Conservation (phyloP, 2,797 vertebrate species). For the Acanthurus leucopareius region DNA sequence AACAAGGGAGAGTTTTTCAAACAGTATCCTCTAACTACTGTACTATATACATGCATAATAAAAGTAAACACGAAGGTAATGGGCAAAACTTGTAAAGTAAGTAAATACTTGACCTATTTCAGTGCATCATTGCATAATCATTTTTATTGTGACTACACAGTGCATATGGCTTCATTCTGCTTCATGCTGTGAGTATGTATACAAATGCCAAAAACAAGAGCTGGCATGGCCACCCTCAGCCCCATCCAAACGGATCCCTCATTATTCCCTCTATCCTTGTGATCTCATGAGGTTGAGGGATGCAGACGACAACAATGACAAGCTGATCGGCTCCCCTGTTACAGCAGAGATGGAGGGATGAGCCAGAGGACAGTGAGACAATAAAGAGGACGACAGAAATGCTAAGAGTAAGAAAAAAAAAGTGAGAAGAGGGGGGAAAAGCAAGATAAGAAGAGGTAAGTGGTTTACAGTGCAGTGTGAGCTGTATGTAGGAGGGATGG, state of each 20-base stretch:
- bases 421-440: constrained; percentile 7
- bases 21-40: neutral
- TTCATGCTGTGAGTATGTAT: constrained; percentile 8
- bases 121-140: constrained; percentile 1
- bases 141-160: constrained; percentile 26
- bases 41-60: neutral
- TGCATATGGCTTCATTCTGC: constrained; percentile 19
- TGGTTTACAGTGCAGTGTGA: constrained; percentile 54
- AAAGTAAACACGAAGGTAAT: neutral
- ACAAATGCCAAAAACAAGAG: constrained; percentile 25
- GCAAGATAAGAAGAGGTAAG: constrained; percentile 55
- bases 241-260: constrained; percentile 46
- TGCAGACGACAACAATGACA: constrained; percentile 40
- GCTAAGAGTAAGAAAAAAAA: constrained; percentile 32
- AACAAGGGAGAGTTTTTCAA: neutral
- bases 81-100: constrained; percentile 1
- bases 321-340: constrained; percentile 49
- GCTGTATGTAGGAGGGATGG: constrained; percentile 57
- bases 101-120: neutral
- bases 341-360: constrained; percentile 45
- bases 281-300: constrained; percentile 46
- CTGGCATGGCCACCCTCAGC: constrained; percentile 25
- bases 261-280: constrained; percentile 50
- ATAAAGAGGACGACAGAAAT: constrained; percentile 54
- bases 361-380: constrained; percentile 49